Conservation (phyloP, 2,113 vertebrate genomes). For the Cnemophilus loriae region DNA sequence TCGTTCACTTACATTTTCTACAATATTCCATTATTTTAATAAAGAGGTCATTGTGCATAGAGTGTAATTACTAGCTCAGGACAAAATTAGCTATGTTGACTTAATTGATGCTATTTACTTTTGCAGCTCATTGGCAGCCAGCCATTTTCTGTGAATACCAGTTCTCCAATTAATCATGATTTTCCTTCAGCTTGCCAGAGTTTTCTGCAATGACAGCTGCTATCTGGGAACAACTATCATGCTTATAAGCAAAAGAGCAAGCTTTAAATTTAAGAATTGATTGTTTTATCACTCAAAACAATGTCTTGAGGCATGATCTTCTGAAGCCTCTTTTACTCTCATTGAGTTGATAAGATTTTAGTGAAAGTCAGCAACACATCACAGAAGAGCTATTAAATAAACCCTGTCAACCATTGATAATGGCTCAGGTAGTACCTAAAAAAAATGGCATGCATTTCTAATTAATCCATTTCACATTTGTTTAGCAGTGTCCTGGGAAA, state of each 20-base stretch:
- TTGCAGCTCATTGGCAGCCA: neutral
- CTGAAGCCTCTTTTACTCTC: neutral
- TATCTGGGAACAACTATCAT: neutral
- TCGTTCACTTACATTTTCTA: neutral
- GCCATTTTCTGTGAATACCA: conserved; percentile 17
- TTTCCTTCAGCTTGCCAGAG: neutral
- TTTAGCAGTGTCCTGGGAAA: neutral
- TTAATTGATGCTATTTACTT: conserved; percentile 34
- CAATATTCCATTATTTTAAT: conserved; percentile 9
- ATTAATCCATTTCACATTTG: neutral
- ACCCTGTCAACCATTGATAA: neutral
- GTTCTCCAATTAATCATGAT: neutral
- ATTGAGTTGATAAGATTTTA: neutral
- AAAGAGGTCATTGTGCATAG: neutral
- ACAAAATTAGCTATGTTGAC: conserved; percentile 24
- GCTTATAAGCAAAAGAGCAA: neutral
- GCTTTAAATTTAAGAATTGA: neutral
- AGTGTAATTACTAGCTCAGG: conserved; percentile 3
- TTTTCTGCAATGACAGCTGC: neutral
- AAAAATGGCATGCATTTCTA: neutral
- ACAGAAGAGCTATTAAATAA: neutral
- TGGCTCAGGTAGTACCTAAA: neutral
- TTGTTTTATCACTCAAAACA: neutral
- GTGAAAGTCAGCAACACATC: neutral
- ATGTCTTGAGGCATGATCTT: neutral